phyloP scores from a whole-genome alignment of 2,888 invertebrate species.

The Acrobasis repandana region DNA sequence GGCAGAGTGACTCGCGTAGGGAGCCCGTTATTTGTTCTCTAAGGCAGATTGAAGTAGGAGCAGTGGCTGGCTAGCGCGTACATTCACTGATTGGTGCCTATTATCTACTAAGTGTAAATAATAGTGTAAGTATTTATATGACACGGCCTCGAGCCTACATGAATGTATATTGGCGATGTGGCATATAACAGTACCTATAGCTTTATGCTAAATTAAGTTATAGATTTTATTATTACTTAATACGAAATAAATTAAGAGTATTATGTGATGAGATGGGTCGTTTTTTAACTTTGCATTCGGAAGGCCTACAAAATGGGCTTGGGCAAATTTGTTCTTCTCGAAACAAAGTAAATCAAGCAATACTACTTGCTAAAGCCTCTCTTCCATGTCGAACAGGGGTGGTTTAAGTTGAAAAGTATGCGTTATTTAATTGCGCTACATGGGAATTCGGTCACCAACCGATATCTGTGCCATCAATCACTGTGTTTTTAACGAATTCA shows the following conservation, averaged over 20 bases:
- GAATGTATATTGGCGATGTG: constrained; percentile 16
- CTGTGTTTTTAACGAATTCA: no score
- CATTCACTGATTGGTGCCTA: constrained; percentile 37
- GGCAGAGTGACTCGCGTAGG: neutral
- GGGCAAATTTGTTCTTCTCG: no score
- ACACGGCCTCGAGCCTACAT: constrained; percentile 13
- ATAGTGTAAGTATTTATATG: constrained; percentile 56
- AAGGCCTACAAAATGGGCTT: no score
- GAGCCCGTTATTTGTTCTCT: constrained; percentile 18
- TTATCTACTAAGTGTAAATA: constrained; percentile 51
- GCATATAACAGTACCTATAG: constrained; percentile 19
- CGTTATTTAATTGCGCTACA: no score
- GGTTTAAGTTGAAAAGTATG: no score
- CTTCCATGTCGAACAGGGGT: no score
- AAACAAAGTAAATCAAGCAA: no score
- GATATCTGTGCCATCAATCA: no score
- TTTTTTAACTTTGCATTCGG: neutral
- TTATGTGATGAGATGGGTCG: neutral
- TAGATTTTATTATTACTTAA: neutral
- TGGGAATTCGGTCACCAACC: no score
- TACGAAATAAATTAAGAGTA: constrained; percentile 15
- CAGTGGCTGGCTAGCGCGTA: neutral
- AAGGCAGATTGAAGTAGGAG: constrained; percentile 22
- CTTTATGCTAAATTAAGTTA: constrained; percentile 10
- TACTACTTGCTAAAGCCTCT: no score